Evolutionary conservation across 1,140 invertebrate species (phyloP), one percentile per base, ranked within the genome.

Genomic region (Drosophila azteca): DNA sequence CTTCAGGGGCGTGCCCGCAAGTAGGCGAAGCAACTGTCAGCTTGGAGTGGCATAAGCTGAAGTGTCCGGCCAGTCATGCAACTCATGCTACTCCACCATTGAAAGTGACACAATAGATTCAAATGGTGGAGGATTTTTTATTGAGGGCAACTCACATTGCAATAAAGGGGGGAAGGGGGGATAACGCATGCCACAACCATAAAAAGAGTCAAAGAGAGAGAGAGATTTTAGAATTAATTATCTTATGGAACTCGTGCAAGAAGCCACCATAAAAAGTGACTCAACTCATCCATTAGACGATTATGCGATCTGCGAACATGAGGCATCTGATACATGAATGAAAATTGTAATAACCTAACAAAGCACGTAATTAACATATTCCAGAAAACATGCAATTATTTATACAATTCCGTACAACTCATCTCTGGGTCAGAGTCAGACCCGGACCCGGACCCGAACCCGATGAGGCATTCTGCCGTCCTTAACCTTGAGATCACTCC

Each of bases 1-100:
- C 68, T 63, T 51, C 59, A 57, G 55, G 54, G 78, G 73, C 60
- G 73, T 68, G 78, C 45, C 45, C 45, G 49, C 22, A 9, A 6
- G 29, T 63, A 39, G 26, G 54, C 26, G 17, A n/a, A 3, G 26
- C 50, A 29, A 55, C 26, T 68, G 66, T 43, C 64, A 69, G 43
- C 35, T 35, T 43, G 49, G 51, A 68, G 35, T 45, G 67, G 65
- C 52, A 70, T 58, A 58, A 69, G 15, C 51, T 43, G 5, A 29
- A 13, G 31, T 43, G 20, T n/a, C 7, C 29, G 29, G 7, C 50
- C 17, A 48, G 41, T 39, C 65, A 20, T 15, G 13, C 35, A 22
- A 67, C 24, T 24, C 24, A 5, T 5, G 5, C 45, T 5, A 26
- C 45, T 39, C n/a, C 51, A 20, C 62, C 15, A 54, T 41, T 29